Evolutionary conservation across 2,888 invertebrate genomes (phyloP).

Genomic region (Folsomia candida): DNA sequence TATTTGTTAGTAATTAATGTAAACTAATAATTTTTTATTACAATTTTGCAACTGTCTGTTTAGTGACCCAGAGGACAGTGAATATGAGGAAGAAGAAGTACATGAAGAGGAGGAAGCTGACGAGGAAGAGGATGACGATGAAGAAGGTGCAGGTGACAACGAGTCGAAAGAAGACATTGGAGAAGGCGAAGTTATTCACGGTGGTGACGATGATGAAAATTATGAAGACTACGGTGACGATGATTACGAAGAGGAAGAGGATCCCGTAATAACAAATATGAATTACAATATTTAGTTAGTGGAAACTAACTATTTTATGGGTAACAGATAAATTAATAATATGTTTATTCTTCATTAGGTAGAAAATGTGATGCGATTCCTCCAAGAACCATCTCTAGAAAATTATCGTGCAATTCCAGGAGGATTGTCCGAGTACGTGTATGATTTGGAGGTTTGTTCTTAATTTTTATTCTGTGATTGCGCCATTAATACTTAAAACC

Average conservation of each 20-base stretch:
- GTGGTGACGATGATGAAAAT: not conserved
- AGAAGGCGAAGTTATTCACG: not conserved
- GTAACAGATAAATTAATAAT: too few species aligned
- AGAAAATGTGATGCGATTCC: not conserved
- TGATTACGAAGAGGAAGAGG: not conserved
- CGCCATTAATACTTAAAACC: not conserved
- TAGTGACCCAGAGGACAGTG: not conserved
- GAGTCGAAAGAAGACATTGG: not conserved
- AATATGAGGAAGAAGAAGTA: not conserved
- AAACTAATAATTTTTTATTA: too few species aligned
- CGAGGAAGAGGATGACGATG: not conserved
- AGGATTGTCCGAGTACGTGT: conserved; percentile 1
- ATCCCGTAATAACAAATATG: not conserved
- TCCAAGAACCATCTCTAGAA: not conserved
- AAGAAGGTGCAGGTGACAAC: not conserved
- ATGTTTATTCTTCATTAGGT: too few species aligned
- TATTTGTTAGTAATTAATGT: too few species aligned
- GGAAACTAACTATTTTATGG: too few species aligned
- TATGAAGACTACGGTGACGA: conserved; percentile 4
- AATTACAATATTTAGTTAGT: not conserved
- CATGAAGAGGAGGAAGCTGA: not conserved
- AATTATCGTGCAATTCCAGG: not conserved
- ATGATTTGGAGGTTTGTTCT: conserved; percentile 1
- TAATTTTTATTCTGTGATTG: too few species aligned
- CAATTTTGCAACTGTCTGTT: too few species aligned